Evolutionary conservation across 2,797 vertebrate genomes (phyloP), one percentile per base, ranked within the genome.

Genomic region (Botia kubotai): DNA sequence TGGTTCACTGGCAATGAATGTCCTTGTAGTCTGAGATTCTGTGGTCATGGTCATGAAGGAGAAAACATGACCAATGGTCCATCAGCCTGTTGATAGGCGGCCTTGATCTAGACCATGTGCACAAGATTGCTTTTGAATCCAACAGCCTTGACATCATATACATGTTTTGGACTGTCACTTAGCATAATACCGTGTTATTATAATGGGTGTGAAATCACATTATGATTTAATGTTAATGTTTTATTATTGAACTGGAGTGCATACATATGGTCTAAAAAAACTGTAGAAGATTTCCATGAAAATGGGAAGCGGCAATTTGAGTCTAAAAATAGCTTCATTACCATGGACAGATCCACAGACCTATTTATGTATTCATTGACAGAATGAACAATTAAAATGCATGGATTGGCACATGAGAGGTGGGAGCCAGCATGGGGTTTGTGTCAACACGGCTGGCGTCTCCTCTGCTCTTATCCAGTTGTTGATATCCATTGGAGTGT

Each of bases 371-470:
- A 93, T 92, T 93, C 91, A 87, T 86, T 87, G 87, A 89, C 88
- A 90, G 92, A 93, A 90, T 92, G 92, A 93, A 93, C 91, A 93
- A 94, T 95, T 94, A 94, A 87, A 90, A 87, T 83, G 71, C 80
- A 80, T 86, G 90, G 91, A 91, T 89, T 92, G 85, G 77, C 73
- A 87, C 81, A 80, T 75, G 66, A 83, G 82, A 82, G 72, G 81
- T 85, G 85, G 58, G 80, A 74, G 79, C 10, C 85, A 83, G 88
- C 80, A 72, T 84, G 87, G 58, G 75, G 63, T 66, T 63, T 67
- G 17, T 84, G 77, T 83, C 82, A 78, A 68, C 79, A 66, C 36
- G 60, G 71, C 77, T 82, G 79, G n/a, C 72, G 55, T 78, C 78
- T 82, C 72, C 53, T 68, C 71, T 77, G 36, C 58, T 86, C 52